Conservation (phyloP, 2,797 vertebrate genomes). For the Fundulus diaphanus region DNA sequence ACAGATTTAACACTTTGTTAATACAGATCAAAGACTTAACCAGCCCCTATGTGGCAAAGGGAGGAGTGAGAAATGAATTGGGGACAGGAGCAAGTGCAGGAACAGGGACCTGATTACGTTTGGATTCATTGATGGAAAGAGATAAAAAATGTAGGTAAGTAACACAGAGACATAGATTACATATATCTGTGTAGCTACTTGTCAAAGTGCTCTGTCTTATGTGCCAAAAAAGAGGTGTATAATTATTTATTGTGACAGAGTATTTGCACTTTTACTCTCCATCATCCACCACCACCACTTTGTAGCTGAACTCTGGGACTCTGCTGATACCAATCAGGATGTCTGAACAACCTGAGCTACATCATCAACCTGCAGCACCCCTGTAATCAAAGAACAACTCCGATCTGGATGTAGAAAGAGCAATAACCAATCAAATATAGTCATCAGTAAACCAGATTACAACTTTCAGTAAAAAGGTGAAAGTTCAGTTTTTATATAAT, state of each 20-base stretch:
- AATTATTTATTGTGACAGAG: constrained; percentile 26
- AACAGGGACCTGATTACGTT: constrained; percentile 22
- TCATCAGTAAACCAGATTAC: background rate
- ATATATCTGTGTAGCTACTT: constrained; percentile 18
- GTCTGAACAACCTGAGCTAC: constrained; percentile 31
- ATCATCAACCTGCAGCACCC: constrained; percentile 35
- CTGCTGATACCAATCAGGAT: constrained; percentile 42
- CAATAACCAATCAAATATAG: constrained; percentile 17
- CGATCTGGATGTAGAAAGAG: constrained; percentile 13
- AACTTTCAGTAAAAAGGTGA: background rate
- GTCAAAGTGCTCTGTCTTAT: constrained; percentile 28
- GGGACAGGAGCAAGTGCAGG: constrained; percentile 18
- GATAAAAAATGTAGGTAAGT: background rate
- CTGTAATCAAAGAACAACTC: constrained; percentile 55
- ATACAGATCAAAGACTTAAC: constrained; percentile 63
- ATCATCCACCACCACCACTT: background rate
- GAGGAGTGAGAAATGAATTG: constrained; percentile 37
- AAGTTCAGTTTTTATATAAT: background rate
- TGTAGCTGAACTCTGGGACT: constrained; percentile 11
- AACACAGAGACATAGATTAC: background rate
- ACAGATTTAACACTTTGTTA: constrained; percentile 61
- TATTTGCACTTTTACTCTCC: constrained; percentile 2
- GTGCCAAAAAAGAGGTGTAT: background rate
- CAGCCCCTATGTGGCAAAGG: constrained; percentile 23
- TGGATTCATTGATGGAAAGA: constrained; percentile 1